phyloP scores from a whole-genome alignment of 2,888 invertebrate species.

The Aphodius granarius region DNA sequence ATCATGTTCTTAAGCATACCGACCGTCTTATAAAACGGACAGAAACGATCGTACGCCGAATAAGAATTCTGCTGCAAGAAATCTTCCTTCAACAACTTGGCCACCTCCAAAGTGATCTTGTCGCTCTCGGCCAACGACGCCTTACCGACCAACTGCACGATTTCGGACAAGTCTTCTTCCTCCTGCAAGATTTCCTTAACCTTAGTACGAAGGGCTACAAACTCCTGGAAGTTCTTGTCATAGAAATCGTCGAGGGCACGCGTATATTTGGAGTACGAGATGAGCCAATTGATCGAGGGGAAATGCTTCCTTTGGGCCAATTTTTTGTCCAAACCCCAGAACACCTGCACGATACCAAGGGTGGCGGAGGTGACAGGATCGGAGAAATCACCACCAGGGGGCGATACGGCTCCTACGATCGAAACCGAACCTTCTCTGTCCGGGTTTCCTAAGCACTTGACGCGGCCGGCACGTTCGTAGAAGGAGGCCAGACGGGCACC shows the following conservation, averaged over 20 bases:
- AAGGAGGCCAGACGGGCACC: constrained; percentile 98
- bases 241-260: constrained; percentile 99
- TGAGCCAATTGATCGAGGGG: constrained; percentile 99
- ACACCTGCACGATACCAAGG: constrained; percentile 94
- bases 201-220: constrained; percentile 96
- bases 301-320: constrained; percentile 99
- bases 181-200: constrained; percentile 72
- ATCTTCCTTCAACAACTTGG: constrained; percentile 97
- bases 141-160: constrained; percentile 99
- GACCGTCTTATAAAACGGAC: constrained; percentile 99
- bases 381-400: constrained; percentile 99
- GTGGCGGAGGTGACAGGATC: constrained; percentile 99
- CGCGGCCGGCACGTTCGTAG: constrained; percentile 98
- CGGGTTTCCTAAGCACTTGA: constrained; percentile 96
- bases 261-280: constrained; percentile 96
- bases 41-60: constrained; percentile 94
- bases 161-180: constrained; percentile 99
- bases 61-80: constrained; percentile 99
- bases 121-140: constrained; percentile 98
- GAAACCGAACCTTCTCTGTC: constrained; percentile 98
- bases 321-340: constrained; percentile 99
- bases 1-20: constrained; percentile 99
- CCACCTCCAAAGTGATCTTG: constrained; percentile 98
- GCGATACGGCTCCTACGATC: constrained; percentile 99
- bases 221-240: constrained; percentile 97